A percentile compares a stretch with the other conserved stretches of the same genome.
Conservation (phyloP, 92 coral and sea anemone species). For the Epizoanthus stellaris region DNA sequence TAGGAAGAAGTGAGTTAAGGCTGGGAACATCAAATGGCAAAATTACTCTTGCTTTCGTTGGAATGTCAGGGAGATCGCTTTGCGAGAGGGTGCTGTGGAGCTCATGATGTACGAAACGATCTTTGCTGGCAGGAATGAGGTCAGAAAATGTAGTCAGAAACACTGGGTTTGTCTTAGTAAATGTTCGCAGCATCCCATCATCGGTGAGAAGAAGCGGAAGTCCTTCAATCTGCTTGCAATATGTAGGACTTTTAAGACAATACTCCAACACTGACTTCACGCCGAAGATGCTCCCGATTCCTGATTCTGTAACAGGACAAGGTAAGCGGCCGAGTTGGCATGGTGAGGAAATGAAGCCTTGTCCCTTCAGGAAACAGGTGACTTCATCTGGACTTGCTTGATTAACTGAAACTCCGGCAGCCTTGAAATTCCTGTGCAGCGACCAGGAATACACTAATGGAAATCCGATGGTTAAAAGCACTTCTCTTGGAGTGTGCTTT, state of each 20-base stretch:
- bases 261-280: slow-evolving; percentile 31
- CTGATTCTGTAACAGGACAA: slow-evolving; percentile 6
- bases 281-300: not conserved
- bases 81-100: slow-evolving; percentile 2
- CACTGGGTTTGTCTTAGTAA: slow-evolving; percentile 32
- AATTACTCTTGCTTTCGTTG: not conserved
- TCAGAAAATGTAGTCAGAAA: slow-evolving; percentile 42
- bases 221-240: slow-evolving; percentile 31
- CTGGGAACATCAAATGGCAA: not conserved
- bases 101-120: slow-evolving; percentile 35
- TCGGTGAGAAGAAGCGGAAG: slow-evolving; percentile 49
- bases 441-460: not conserved
- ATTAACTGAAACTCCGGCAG: slow-evolving; percentile 9
- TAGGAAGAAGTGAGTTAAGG: slow-evolving; percentile 13
- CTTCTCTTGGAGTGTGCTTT: not conserved
- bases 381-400: slow-evolving; percentile 7
- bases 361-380: slow-evolving; percentile 12
- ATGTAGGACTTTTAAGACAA: slow-evolving; percentile 35
- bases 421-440: slow-evolving; percentile 12
- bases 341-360: not conserved
- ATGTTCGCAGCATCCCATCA: slow-evolving; percentile 30
- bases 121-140: slow-evolving; percentile 37
- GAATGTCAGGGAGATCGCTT: not conserved
- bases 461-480: not conserved
- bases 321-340: not conserved